phyloP scores from a whole-genome alignment of 30 jellyfish, hydroid and myxozoan genomes.

The Aurelia sp. region DNA sequence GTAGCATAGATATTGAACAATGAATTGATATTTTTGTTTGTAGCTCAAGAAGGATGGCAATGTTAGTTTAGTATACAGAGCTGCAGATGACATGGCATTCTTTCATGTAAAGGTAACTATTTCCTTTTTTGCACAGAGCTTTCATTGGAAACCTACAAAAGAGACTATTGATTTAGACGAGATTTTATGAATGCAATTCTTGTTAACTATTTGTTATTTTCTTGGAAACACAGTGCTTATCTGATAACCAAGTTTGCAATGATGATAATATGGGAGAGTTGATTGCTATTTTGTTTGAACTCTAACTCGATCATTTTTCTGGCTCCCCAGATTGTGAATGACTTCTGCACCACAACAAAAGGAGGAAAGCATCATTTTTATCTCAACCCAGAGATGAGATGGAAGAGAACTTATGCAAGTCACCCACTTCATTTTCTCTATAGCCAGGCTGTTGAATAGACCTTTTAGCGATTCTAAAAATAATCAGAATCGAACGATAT shows the following conservation, averaged over 20 bases:
- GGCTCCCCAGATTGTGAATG: slow-evolving; percentile 11
- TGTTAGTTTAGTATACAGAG: slow-evolving; percentile 58
- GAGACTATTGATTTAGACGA: no score
- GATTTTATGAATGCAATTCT: no score
- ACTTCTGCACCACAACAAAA: slow-evolving; percentile 50
- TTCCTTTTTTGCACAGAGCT: no score
- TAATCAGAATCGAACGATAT: no score
- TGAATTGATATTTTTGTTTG: background rate
- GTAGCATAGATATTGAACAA: no score
- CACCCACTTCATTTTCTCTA: no score
- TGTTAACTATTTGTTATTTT: no score
- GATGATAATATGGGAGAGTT: background rate
- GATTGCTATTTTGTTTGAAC: background rate
- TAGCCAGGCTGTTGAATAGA: no score
- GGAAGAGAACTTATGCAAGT: slow-evolving; percentile 69
- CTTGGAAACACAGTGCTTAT: no score
- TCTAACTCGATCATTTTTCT: background rate
- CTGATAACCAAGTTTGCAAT: background rate
- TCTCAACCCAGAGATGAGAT: slow-evolving; percentile 47
- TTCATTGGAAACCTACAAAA: no score
- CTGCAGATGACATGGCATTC: slow-evolving; percentile 67
- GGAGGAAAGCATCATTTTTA: slow-evolving; percentile 45
- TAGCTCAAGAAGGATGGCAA: slow-evolving; percentile 77
- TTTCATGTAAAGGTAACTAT: slow-evolving; percentile 76
- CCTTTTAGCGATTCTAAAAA: no score